Conservation (phyloP, 2,797 vertebrate species). For the Siniperca obscura region DNA sequence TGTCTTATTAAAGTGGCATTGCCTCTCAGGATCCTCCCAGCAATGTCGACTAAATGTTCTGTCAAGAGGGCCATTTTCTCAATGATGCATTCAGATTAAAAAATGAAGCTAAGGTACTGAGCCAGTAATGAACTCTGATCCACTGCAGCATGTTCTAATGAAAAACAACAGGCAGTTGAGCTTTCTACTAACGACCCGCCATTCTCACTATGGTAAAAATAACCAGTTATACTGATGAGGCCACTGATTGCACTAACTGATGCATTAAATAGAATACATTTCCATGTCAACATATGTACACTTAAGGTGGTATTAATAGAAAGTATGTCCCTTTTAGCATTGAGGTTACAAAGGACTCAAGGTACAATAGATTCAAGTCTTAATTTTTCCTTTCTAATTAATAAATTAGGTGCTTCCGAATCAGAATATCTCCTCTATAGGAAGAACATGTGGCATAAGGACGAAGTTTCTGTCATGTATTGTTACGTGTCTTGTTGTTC, state of each 20-base stretch:
- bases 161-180: slow-evolving; percentile 42
- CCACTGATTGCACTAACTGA: slow-evolving; percentile 35
- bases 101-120: slow-evolving; percentile 35
- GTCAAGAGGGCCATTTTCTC: slow-evolving; percentile 37
- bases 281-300: slow-evolving; percentile 19
- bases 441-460: not conserved
- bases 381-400: not conserved
- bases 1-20: slow-evolving; percentile 29
- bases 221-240: slow-evolving; percentile 33
- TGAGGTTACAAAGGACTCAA: not conserved
- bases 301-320: slow-evolving; percentile 8
- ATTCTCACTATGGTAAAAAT: slow-evolving; percentile 37
- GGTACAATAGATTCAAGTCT: not conserved
- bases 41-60: slow-evolving; percentile 42
- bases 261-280: slow-evolving; percentile 24
- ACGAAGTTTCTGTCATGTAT: not conserved
- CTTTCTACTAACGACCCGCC: slow-evolving; percentile 34
- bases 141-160: slow-evolving; percentile 32
- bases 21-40: slow-evolving; percentile 21
- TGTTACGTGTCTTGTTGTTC: not conserved
- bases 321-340: not conserved
- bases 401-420: not conserved
- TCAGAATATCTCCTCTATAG: not conserved
- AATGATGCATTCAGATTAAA: slow-evolving; percentile 50
- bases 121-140: slow-evolving; percentile 36